Evolutionary conservation across 2,113 vertebrate genomes (phyloP).

Genomic region (Zingel zingel): DNA sequence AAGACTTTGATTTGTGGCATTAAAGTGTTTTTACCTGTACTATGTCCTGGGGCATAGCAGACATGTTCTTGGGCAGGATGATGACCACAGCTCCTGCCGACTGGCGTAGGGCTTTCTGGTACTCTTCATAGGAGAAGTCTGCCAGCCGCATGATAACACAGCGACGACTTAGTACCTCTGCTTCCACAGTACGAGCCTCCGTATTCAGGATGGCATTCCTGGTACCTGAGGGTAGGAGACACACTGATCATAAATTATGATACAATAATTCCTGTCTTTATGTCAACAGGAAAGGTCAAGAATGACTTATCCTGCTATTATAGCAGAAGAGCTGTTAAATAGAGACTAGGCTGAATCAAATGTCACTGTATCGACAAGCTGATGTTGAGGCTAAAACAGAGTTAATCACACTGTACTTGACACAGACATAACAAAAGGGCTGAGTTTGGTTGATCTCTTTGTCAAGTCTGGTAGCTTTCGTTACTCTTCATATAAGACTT

Average conservation of each 20-base stretch:
- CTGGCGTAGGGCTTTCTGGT: constrained; percentile 96
- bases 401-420: no score
- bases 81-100: constrained; percentile 97
- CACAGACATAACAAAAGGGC: not conserved
- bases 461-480: not conserved
- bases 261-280: not conserved
- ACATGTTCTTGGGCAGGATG: constrained; percentile 93
- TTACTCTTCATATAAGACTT: not conserved
- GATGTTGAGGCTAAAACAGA: not conserved
- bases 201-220: constrained; percentile 96
- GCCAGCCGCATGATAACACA: constrained; percentile 95
- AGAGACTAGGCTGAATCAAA: not conserved
- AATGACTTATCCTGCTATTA: not conserved
- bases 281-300: not conserved
- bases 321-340: not conserved
- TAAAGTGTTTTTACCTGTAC: constrained; percentile 84
- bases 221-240: constrained; percentile 84
- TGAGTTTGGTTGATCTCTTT: not conserved
- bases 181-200: constrained; percentile 94
- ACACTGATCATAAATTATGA: constrained; percentile 1
- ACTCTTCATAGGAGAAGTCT: constrained; percentile 96
- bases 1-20: not conserved
- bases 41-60: constrained; percentile 94
- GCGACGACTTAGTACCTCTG: constrained; percentile 96
- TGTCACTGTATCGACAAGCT: not conserved